Base-by-base conservation (phyloP, 2,888 invertebrate species). In the Dryocosmus kuriphilus region DNA sequence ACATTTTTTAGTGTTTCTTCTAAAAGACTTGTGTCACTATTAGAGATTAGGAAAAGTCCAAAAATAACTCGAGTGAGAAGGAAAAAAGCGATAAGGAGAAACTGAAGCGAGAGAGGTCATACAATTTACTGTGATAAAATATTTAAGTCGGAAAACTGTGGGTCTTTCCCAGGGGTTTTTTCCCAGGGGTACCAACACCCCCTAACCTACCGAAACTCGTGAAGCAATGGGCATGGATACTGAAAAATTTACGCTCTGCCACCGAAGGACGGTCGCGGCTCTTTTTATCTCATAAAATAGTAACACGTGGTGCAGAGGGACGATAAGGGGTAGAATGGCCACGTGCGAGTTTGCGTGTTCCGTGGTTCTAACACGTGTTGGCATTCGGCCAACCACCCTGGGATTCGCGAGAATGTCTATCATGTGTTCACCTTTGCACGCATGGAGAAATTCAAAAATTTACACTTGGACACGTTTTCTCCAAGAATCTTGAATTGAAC, bases 251-350 rank as follows among this genome's bases (percentile, higher is more conserved):
- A 90, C 84, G 84, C 81, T 62, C 83, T 78, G 82, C 85, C 85
- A 84, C 86, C 86, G 86, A 65, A 27, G 60, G 60, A 74, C 85
- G 80, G 80, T 83, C 83, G 81, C 85, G 87, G 86, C 85, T 87
- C 87, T 89, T 89, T 90, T 90, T 90, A 89, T 89, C 90, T 89
- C 89, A 89, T 90, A 85, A 90, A 90, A 90, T 86, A 89, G 85
- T 90, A 88, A 90, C 80, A 71, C 81, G 80, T 75, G 60, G 76
- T 62, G 77, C 75, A 80, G 60, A 30, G 80, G 55, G 65, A 76
- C 73, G 77, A 19, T 62, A 35, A 19, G 73, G 38, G 30, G 77
- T 24, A 71, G 77, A 73, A 73, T 60, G 41, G 62, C 76, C 71
- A 60, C 76, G 76, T 77, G 76, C 60, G 55, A 71, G 55, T 76